Conservation (phyloP, 2,113 vertebrate species). For the Blennius ocellaris region DNA sequence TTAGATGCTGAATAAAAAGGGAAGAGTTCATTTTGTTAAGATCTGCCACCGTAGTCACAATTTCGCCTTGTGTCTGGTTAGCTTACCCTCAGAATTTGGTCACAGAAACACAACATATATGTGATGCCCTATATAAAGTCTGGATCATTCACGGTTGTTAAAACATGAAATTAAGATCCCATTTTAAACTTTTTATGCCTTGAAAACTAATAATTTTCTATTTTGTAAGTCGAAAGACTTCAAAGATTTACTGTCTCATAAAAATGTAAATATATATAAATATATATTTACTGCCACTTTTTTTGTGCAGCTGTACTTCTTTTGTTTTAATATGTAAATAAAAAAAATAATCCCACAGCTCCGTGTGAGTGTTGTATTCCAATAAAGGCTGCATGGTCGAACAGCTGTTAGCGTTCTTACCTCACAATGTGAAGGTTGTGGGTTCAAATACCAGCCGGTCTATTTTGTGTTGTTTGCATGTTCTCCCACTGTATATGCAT, state of each 20-base stretch:
- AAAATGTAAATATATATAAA: slow-evolving; percentile 20
- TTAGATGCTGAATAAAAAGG: slow-evolving; percentile 42
- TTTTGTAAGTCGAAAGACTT: slow-evolving; percentile 14
- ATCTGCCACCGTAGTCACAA: slow-evolving; percentile 59
- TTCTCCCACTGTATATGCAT: too few species aligned
- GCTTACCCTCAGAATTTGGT: slow-evolving; percentile 23
- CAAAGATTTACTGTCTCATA: slow-evolving; percentile 23
- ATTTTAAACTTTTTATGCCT: slow-evolving; percentile 4
- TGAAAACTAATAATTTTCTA: slow-evolving; percentile 5
- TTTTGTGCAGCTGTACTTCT: slow-evolving; percentile 61
- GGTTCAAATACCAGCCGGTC: too few species aligned
- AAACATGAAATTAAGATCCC: slow-evolving; percentile 31
- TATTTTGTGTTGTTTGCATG: too few species aligned
- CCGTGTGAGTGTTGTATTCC: neutral
- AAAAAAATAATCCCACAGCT: slow-evolving; percentile 60
- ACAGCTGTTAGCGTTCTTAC: too few species aligned
- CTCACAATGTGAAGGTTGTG: too few species aligned
- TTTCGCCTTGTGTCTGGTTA: slow-evolving; percentile 1
- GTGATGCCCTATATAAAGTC: neutral
- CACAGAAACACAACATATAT: slow-evolving; percentile 1
- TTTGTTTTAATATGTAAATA: slow-evolving; percentile 67
- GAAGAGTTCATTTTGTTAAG: slow-evolving; percentile 39
- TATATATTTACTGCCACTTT: slow-evolving; percentile 36
- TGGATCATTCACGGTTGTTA: neutral
- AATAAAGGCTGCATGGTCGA: too few species aligned